Base-by-base conservation (phyloP, 1,140 invertebrate genomes). In the Nomia melanderi region DNA sequence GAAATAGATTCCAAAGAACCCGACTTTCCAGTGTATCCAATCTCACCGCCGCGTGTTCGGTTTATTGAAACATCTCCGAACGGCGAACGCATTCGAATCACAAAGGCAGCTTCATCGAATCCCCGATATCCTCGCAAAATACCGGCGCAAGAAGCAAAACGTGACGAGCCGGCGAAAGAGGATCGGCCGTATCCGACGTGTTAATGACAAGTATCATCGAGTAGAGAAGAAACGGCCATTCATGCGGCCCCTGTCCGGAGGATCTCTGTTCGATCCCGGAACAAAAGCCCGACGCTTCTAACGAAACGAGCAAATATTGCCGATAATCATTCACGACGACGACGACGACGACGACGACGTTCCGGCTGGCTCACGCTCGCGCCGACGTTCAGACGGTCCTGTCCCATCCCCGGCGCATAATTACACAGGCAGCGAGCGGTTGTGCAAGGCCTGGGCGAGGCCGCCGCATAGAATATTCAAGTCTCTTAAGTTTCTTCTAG, bases 401-500 rank as follows among this genome's bases (percentile, higher is more conserved):
- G 81, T 82, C 81, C 69, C 80, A 82, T 83, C 81, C 59, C 27
- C 59, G 69, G 23, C 59, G 65, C 80, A 73, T 79, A 82, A 83
- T 83, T 83, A 83, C 74, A 82, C 69, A 70, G 70, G 27, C 77
- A n/a, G 81, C 44, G 11, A 44, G 69, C 69, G 64, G 69, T 83
- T 83, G 76, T 70, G 81, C 81, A 79, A 83, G 69, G 69, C 50
- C 50, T 78, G 69, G 81, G 81, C 81, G 81, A 83, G 81, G 80
- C 81, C 81, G 47, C 33, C 70, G 81, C 81, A 79, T 83, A 79
- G 81, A 83, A 83, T 83, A 83, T 83, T 83, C 81, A 82, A 83
- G 80, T 83, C 64, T 79, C 80, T 78, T 78, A 82, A 79, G 75
- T 78, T 81, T 82, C 83, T 81, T 86, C 85, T 86, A 86, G 80